Evolutionary conservation across 2,888 invertebrate genomes (phyloP).

Genomic region (Acanthosoma haemorrhoidale): DNA sequence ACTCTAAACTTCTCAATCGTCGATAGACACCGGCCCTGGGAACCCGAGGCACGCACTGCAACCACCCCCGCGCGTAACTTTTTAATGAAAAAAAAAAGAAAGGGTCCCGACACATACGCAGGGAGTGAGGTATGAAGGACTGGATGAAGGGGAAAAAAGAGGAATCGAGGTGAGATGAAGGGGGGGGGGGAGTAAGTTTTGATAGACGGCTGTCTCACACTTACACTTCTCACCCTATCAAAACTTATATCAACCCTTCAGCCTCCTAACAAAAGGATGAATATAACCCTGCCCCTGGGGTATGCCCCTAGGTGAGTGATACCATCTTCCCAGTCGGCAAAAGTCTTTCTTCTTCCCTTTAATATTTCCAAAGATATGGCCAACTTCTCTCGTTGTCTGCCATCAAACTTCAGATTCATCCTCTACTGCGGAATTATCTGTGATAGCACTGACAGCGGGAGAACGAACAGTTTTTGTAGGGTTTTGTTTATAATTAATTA

Average conservation of each 20-base stretch:
- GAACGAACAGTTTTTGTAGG: no score
- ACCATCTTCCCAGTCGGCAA: conserved; percentile 3
- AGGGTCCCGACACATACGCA: no score
- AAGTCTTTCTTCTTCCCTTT: not conserved
- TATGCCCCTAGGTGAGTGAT: not conserved
- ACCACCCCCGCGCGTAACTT: not conserved
- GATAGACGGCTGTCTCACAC: conserved; percentile 20
- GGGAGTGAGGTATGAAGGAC: conserved; percentile 3
- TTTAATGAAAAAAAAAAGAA: conserved; percentile 19
- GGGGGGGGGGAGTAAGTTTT: not conserved
- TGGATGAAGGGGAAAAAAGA: not conserved
- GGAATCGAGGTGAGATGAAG: not conserved
- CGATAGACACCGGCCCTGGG: conserved; percentile 3
- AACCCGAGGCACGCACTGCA: not conserved
- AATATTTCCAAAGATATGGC: not conserved
- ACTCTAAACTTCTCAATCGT: conserved; percentile 9
- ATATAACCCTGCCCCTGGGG: not conserved
- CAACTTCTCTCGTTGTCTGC: not conserved
- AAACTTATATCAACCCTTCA: conserved; percentile 11
- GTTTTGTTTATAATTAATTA: no score
- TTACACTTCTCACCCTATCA: conserved; percentile 1
- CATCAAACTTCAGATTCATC: no score
- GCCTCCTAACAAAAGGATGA: not conserved
- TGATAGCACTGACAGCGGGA: no score
- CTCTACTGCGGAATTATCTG: no score